phyloP scores from a whole-genome alignment of 2,888 invertebrate genomes.

The Drepanosiphum platanoidis region DNA sequence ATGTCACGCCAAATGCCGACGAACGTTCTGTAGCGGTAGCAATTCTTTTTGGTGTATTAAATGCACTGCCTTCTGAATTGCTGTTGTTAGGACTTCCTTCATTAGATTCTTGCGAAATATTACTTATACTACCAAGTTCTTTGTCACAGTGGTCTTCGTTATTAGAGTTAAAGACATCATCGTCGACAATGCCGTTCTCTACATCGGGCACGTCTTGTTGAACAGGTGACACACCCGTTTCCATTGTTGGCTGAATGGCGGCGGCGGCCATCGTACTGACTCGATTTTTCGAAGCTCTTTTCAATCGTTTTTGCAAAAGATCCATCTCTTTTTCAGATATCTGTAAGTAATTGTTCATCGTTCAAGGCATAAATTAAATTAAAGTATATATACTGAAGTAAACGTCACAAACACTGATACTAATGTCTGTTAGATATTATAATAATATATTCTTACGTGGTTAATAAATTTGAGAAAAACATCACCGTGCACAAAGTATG shows the following conservation, averaged over 20 bases:
- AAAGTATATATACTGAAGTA: background rate
- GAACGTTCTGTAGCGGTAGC: background rate
- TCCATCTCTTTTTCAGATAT: conserved; percentile 94
- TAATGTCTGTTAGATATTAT: background rate
- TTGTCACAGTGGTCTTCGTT: no score
- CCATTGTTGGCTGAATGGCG: conserved; percentile 69
- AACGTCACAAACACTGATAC: no score
- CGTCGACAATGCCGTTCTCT: conserved; percentile 66
- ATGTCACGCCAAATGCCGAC: background rate
- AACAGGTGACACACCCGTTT: conserved; percentile 67
- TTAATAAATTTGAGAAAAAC: conserved; percentile 90
- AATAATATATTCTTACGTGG: conserved; percentile 71
- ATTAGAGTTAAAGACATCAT: conserved; percentile 62
- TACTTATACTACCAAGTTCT: conserved; percentile 22
- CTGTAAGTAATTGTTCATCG: conserved; percentile 68
- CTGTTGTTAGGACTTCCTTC: background rate
- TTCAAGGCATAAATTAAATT: background rate
- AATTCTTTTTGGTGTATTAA: background rate
- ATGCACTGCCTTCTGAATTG: background rate
- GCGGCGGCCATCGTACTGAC: conserved; percentile 65
- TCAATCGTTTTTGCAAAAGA: conserved; percentile 94
- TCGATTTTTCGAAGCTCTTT: conserved; percentile 79
- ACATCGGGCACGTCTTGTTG: conserved; percentile 66
- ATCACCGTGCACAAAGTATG: conserved; percentile 90
- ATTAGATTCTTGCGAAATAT: background rate